Evolutionary conservation across 2,113 vertebrate genomes (phyloP).

Genomic region (Grammomys dolichurus): DNA sequence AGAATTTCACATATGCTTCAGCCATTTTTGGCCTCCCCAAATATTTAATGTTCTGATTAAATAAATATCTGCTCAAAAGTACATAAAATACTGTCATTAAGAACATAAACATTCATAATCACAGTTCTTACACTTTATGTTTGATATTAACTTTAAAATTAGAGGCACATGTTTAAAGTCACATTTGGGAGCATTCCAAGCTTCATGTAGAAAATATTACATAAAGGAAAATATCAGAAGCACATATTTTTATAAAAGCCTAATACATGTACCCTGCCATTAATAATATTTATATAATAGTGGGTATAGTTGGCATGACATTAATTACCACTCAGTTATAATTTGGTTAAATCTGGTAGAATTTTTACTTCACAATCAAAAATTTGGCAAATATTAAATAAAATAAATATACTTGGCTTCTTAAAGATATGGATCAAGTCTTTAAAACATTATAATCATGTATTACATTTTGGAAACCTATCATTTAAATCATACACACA

Average conservation of each 20-base stretch:
- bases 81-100: slow-evolving; percentile 69
- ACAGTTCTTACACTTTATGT: slow-evolving; percentile 53
- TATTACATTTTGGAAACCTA: background rate
- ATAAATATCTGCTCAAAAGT: slow-evolving; percentile 69
- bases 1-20: slow-evolving; percentile 56
- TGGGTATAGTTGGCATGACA: background rate
- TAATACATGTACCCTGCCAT: background rate
- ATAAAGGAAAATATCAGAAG: slow-evolving; percentile 5
- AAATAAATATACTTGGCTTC: background rate
- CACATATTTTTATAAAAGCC: background rate
- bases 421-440: background rate
- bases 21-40: slow-evolving; percentile 60
- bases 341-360: slow-evolving; percentile 20
- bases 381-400: background rate
- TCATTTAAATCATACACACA: background rate
- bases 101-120: slow-evolving; percentile 64
- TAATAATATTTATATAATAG: slow-evolving; percentile 50
- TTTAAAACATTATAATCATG: background rate
- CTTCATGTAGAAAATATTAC: slow-evolving; percentile 51
- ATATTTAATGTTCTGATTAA: slow-evolving; percentile 69
- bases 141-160: slow-evolving; percentile 59
- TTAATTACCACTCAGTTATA: background rate
- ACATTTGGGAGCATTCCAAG: slow-evolving; percentile 65
- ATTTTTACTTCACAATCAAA: slow-evolving; percentile 11
- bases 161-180: slow-evolving; percentile 66